Evolutionary conservation across 2,113 vertebrate species (phyloP).

Genomic region (Sturnira hondurensis): DNA sequence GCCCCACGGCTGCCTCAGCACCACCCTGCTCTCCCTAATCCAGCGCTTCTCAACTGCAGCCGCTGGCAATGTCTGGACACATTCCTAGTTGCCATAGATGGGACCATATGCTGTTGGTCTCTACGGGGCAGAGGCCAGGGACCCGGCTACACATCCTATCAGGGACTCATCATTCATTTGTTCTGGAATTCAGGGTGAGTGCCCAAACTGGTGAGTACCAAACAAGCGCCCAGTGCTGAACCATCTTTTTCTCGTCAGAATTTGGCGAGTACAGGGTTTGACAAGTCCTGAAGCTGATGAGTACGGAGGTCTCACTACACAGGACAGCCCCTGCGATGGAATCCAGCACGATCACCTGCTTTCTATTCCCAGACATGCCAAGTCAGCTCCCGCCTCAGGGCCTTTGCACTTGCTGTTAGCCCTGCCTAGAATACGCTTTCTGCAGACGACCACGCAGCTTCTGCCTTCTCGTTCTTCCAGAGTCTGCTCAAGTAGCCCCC

Average conservation of each 20-base stretch:
- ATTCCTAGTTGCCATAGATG: background rate
- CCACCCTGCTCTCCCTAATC: too few species aligned
- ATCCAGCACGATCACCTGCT: rapidly evolving
- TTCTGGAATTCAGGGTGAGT: too few species aligned
- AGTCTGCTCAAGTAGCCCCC: background rate
- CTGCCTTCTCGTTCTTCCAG: background rate
- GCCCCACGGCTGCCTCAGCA: rapidly evolving
- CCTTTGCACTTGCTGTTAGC: background rate
- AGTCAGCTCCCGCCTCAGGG: background rate
- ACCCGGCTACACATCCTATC: background rate
- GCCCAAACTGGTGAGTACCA: too few species aligned
- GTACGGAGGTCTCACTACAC: too few species aligned
- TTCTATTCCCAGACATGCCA: background rate
- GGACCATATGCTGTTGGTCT: background rate
- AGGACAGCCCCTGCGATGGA: background rate
- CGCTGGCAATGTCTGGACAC: background rate
- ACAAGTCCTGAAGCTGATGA: too few species aligned
- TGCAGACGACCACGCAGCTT: background rate
- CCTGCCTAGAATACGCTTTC: background rate
- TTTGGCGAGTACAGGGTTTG: too few species aligned
- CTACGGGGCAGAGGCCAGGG: background rate
- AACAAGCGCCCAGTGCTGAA: too few species aligned
- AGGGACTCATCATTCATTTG: too few species aligned
- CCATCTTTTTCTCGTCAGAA: too few species aligned
- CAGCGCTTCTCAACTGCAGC: rapidly evolving